Percentiles rank a stretch among this genome's conserved stretches.
phyloP scores from a whole-genome alignment of 2,888 invertebrate genomes.

The Apantesis nais region DNA sequence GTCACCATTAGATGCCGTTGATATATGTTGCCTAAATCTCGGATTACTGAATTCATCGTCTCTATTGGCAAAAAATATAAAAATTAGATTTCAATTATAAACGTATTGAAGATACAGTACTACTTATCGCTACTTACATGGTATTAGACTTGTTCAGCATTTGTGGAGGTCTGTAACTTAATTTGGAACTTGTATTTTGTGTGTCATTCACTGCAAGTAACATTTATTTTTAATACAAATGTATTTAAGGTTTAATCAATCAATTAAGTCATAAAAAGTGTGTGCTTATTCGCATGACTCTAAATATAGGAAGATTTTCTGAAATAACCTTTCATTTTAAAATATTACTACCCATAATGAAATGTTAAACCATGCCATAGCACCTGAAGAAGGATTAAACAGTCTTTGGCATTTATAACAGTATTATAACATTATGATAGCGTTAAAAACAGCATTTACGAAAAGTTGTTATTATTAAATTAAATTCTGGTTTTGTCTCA shows the following conservation, averaged over 20 bases:
- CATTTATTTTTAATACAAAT: neutral
- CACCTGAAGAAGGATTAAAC: neutral
- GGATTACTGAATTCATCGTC: constrained; percentile 1
- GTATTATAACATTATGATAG: neutral
- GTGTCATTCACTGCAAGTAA: constrained; percentile 1
- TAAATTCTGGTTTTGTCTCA: neutral
- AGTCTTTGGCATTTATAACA: neutral
- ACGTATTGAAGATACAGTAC: neutral
- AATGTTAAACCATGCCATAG: neutral
- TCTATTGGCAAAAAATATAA: neutral
- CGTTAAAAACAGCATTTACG: neutral
- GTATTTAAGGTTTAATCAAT: too few relatives aligned
- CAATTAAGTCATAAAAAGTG: neutral
- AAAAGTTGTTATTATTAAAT: too few relatives aligned
- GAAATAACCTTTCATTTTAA: neutral
- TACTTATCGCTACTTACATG: neutral
- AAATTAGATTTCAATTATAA: neutral
- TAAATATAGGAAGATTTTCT: neutral
- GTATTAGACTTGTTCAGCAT: neutral
- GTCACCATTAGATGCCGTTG: neutral
- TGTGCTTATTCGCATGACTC: too few relatives aligned
- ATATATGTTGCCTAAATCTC: neutral
- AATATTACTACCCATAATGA: too few relatives aligned
- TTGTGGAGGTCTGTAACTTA: neutral
- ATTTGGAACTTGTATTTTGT: neutral